These are phyloP conservation scores for Zingel zingel DNA, from an alignment of 2,113 vertebrate genomes.

Conservation along the genomic window DNA sequence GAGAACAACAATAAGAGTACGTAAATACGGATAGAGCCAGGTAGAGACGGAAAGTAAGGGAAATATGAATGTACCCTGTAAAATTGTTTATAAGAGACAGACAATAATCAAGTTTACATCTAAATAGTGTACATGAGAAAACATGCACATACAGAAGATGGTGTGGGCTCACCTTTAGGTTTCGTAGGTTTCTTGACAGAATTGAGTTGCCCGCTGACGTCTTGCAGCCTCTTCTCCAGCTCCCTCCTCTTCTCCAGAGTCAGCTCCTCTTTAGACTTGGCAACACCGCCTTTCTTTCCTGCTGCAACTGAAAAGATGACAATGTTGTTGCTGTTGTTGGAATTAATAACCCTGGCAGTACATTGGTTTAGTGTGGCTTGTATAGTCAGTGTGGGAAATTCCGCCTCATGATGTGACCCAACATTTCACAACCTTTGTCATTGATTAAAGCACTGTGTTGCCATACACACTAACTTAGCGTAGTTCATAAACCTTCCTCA, in stretches of 20 bases:
- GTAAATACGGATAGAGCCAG: neutral
- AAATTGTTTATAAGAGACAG: neutral
- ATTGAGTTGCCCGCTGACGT: constrained; percentile 95
- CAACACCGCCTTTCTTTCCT: constrained; percentile 86
- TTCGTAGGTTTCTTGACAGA: constrained; percentile 93
- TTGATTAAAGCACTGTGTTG: neutral
- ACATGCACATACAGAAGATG: neutral
- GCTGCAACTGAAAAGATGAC: constrained; percentile 60
- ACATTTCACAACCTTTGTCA: neutral
- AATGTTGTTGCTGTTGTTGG: neutral
- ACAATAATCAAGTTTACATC: neutral
- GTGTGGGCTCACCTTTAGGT: constrained; percentile 86
- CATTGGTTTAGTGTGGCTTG: no score
- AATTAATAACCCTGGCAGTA: neutral
- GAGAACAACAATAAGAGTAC: neutral
- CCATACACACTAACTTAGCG: neutral
- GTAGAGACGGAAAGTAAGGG: neutral
- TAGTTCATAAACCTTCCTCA: neutral
- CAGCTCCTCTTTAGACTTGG: constrained; percentile 94
- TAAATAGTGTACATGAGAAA: neutral
- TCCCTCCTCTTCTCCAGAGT: constrained; percentile 94
- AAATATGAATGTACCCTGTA: neutral
- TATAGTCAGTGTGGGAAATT: neutral
- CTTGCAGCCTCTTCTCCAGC: constrained; percentile 92
- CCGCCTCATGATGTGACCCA: neutral